Base-by-base conservation (phyloP, 2,797 vertebrate species). In the Podarcis siculus region DNA sequence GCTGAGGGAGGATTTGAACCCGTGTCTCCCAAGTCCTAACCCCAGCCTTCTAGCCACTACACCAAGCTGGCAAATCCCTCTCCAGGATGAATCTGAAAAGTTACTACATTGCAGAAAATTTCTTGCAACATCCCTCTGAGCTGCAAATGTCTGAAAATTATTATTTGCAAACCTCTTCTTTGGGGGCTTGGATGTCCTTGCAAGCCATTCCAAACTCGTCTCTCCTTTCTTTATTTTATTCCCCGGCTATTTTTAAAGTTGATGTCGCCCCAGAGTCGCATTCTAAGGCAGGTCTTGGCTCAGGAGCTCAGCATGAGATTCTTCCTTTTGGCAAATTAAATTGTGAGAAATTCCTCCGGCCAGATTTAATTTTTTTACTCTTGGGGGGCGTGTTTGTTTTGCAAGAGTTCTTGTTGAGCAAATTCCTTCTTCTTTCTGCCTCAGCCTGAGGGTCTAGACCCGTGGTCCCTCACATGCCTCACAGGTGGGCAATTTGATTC, bases 331-430 rank as follows among this genome's bases (percentile, higher is more conserved):
- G 87, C 64, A 72, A 72, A 85, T 35, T 58, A 1, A 21, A 79
- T 84, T 79, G 75, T 72, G 66, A 79, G 76, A 88, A 79, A 88
- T 45, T 61, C 30, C 19, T 72, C 12, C 2, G 79, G 82, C 81
- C 87, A 84, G 32, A 83, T 58, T 32, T n/a, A 23, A 27, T n/a
- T 58, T 27, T 27, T 69, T 30, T 8, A 6, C 49, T 15, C 49
- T 55, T 49, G 49, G 49, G 49, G 49, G 1, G 12, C 0, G 12
- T 37, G 30, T 19, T 10, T 82, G 42, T 80, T 79, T 79, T 79
- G 30, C 4, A 49, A 82, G 12, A 13, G 25, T 25, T 76, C 79
- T 69, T 35, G 39, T 82, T 32, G 35, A 81, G 49, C 69, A 39
- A 27, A n/a, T 49, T 42, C 21, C 17, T n/a, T 72, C 69, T 78